A percentile compares a stretch with the other conserved stretches of the same genome.
These are phyloP conservation scores for Elephas maximus DNA, from an alignment of 2,113 vertebrate species.

Conservation along the genomic window DNA sequence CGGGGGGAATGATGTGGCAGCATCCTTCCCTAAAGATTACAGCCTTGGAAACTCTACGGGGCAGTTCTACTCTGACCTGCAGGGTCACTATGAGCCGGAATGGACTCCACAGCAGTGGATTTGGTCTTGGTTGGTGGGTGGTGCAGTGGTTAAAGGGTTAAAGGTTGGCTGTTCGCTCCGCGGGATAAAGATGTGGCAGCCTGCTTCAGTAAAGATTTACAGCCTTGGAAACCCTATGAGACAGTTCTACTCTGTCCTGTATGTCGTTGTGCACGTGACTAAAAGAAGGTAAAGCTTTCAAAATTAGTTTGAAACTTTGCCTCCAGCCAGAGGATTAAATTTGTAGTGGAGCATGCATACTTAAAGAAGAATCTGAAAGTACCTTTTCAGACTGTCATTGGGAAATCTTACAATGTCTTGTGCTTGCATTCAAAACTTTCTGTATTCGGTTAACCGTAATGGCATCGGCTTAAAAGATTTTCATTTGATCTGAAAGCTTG, in stretches of 20 bases:
- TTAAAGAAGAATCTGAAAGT: slow-evolving; percentile 34
- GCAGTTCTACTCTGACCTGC: background rate
- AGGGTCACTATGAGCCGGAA: background rate
- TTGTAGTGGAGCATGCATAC: background rate
- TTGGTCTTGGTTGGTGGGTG: background rate
- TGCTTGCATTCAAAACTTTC: background rate
- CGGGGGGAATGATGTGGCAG: background rate
- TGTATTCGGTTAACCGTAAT: background rate
- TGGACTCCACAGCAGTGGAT: background rate
- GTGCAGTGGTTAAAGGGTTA: too few species aligned
- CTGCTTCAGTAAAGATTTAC: too few species aligned
- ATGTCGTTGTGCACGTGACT: background rate
- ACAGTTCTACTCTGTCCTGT: too few species aligned
- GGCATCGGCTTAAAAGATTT: background rate
- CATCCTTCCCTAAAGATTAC: background rate
- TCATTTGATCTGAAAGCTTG: background rate
- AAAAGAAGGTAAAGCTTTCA: background rate
- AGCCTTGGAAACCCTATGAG: too few species aligned
- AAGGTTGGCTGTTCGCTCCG: too few species aligned
- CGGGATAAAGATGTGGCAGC: too few species aligned
- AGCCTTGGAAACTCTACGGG: background rate
- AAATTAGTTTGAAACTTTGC: background rate
- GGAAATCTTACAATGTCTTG: slow-evolving; percentile 55
- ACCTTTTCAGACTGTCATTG: slow-evolving; percentile 41
- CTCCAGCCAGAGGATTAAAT: background rate